Evolutionary conservation across 1,140 invertebrate genomes (phyloP), one percentile per base, ranked within the genome.

Genomic region (Ctenoplectra terminalis): DNA sequence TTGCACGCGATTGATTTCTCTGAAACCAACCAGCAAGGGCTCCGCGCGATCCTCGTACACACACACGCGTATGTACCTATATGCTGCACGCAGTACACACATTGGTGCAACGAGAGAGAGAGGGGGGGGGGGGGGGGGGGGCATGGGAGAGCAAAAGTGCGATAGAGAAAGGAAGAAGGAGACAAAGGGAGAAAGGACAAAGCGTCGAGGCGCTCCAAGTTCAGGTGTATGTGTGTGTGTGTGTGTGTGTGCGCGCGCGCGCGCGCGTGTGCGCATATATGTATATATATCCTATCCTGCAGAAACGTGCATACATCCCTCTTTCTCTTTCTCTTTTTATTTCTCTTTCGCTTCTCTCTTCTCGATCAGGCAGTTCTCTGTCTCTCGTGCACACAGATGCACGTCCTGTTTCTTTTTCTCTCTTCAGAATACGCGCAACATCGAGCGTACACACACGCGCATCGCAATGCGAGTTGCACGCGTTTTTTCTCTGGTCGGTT

Each of bases 1-100:
- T 71, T 69, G 66, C 77, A 61, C 64, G 60, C 75, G 75, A 78
- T 78, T 82, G 81, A 78, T 78, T 78, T 82, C 74, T 82, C 40
- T 43, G 74, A 70, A 74, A 50, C 66, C 48, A 67, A 43, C 46
- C 46, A 70, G 46, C 77, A 61, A 73, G 70, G 77, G 58, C 46
- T 64, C 43, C 26, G 66, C 66, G 50, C 52, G 58, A 73, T 78
- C 54, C 75, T 73, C 46, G 77, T 73, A 54, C 58, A 46, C 70
- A 61, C 60, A 31, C 54, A 43, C 66, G 66, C 66, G n/a, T 63
- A 29, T 29, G 46, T 54, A 52, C 46, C 54, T 34, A 46, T 52
- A 66, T 54, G 73, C 73, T 54, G 73, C 73, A 76, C 70, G 46
- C 71, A 37, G 56, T 46, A 29, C 34, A 67, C 20, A 60, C 54